phyloP scores from a whole-genome alignment of 2,888 invertebrate species.

The Brachyopa scutellaris region DNA sequence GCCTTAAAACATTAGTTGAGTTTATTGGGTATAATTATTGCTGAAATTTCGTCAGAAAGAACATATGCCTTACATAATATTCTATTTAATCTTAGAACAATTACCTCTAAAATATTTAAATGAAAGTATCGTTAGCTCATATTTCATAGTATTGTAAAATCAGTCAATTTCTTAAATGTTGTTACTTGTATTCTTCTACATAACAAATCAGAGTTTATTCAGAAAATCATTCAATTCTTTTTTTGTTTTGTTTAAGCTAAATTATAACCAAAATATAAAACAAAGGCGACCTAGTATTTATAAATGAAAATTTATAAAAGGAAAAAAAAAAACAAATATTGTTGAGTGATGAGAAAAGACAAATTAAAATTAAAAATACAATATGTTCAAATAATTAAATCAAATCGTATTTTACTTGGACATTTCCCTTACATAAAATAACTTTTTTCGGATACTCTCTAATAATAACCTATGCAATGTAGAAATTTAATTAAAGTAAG shows the following conservation, averaged over 20 bases:
- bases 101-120: slow-evolving; percentile 72
- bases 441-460: slow-evolving; percentile 67
- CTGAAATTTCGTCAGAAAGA: slow-evolving; percentile 72
- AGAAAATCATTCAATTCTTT: slow-evolving; percentile 59
- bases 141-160: slow-evolving; percentile 73
- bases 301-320: slow-evolving; percentile 49
- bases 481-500: slow-evolving; percentile 67
- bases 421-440: slow-evolving; percentile 74
- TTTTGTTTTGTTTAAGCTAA: slow-evolving; percentile 51
- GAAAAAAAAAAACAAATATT: slow-evolving; percentile 36
- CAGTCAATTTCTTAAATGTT: slow-evolving; percentile 73
- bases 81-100: slow-evolving; percentile 69
- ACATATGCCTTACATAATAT: slow-evolving; percentile 71
- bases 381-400: slow-evolving; percentile 67
- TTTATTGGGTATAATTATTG: slow-evolving; percentile 70
- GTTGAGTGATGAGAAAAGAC: slow-evolving; percentile 59
- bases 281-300: slow-evolving; percentile 49
- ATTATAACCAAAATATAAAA: slow-evolving; percentile 65
- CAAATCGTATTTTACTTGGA: slow-evolving; percentile 75
- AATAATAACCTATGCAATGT: slow-evolving; percentile 71
- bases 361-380: slow-evolving; percentile 59
- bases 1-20: slow-evolving; percentile 70
- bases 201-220: slow-evolving; percentile 61
- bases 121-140: slow-evolving; percentile 73
- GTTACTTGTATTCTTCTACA: slow-evolving; percentile 73